Evolutionary conservation across 2,797 vertebrate genomes (phyloP).

Genomic region (Uromys caudimaculatus): DNA sequence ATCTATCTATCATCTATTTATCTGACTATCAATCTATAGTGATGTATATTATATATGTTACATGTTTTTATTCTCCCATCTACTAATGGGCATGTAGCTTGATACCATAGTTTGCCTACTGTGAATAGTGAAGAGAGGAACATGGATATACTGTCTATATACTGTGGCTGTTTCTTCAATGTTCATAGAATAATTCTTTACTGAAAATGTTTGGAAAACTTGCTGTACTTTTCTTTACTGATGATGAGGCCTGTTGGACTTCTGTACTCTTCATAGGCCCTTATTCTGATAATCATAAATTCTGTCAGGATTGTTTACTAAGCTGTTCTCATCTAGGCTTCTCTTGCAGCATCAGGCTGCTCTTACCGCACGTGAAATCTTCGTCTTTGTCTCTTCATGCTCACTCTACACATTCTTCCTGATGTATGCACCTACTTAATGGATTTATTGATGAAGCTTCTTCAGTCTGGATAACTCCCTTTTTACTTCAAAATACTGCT

Average conservation of each 20-base stretch:
- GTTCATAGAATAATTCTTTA: neutral
- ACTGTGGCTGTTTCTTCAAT: neutral
- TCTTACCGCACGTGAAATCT: neutral
- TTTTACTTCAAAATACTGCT: neutral
- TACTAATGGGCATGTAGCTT: neutral
- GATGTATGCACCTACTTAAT: no score
- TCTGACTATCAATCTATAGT: neutral
- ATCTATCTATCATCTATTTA: neutral
- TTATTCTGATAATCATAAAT: neutral
- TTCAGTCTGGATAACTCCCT: neutral
- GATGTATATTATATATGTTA: neutral
- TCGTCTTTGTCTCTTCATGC: neutral
- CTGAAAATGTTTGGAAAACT: neutral
- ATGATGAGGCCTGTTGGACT: neutral
- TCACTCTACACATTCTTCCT: neutral
- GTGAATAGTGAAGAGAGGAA: neutral
- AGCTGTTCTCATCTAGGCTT: neutral
- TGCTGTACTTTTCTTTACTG: neutral
- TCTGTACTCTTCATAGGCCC: neutral
- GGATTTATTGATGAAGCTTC: neutral
- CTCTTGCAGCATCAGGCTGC: neutral
- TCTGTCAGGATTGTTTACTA: neutral
- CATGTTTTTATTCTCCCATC: no score
- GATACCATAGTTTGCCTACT: neutral
- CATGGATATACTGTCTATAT: no score